Base-by-base conservation (phyloP, 2,113 vertebrate genomes). In the Pardalotus punctatus region DNA sequence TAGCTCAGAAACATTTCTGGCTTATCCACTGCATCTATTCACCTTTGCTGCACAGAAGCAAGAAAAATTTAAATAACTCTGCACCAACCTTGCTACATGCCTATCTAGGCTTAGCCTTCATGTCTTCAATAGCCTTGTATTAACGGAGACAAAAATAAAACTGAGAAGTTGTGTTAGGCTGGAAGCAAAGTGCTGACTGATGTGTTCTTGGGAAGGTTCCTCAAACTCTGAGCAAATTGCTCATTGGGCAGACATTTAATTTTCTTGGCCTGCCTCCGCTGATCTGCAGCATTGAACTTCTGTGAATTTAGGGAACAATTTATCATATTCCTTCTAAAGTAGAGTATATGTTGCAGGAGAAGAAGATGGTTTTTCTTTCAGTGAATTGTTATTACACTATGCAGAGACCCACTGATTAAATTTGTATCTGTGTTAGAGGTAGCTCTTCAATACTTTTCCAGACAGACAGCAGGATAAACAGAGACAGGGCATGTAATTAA, bases 161-260 rank as follows among this genome's bases (percentile, higher is more conserved):
- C 5, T 4, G 31, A 67, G 45, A 94, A 93, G 56, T 40, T 45
- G 24, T 47, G 54, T 60, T 92, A 76, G 94, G 51, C 38, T 92
- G 80, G 45, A 53, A 71, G 29, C 21, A 78, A 84, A 80, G 65
- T 81, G 85, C 78, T 97, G 70, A 92, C 67, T 78, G 61, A 90
- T 90, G 17, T 82, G 17, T 48, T 96, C 79, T 89, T 62, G 12
- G 57, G 67, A 94, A 81, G 33, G 25, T 36, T 96, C 93, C 87
- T 95, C 83, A 93, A 87, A 93, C 60, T 93, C 50, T 78, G 36
- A 95, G 51, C 53, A 91, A 87, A 94, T 88, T 95, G 65, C 40
- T 90, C 80, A 50, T 82, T 96, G 88, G 81, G 21, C 43, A 95
- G 65, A 91, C 23, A 80, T 95, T 97, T 96, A 86, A 94, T 96